These are phyloP conservation scores for Gari tellinella DNA, from an alignment of 2,888 invertebrate species.

Conservation along the genomic window DNA sequence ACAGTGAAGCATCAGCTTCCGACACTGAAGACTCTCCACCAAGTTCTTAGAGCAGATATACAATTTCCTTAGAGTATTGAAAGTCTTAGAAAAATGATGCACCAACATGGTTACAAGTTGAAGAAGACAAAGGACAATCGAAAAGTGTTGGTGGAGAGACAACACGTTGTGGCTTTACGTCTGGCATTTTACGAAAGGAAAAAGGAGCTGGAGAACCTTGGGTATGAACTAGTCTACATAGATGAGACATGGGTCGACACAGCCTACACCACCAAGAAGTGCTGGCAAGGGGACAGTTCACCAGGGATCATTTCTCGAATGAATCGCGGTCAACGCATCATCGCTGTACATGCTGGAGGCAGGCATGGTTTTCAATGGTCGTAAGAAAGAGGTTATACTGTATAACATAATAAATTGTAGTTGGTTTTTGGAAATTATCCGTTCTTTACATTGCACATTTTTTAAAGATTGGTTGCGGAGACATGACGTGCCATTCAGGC, in stretches of 20 bases:
- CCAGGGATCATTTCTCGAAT: slow-evolving; percentile 4
- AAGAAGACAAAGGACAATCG: slow-evolving; percentile 26
- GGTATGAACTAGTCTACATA: slow-evolving; percentile 20
- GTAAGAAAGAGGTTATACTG: too few species aligned
- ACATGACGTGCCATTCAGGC: not conserved
- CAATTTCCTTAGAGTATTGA: slow-evolving; percentile 10
- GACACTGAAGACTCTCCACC: not conserved
- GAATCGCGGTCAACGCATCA: slow-evolving; percentile 25
- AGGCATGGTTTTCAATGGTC: slow-evolving; percentile 11
- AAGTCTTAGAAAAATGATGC: slow-evolving; percentile 11
- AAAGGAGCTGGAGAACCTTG: slow-evolving; percentile 15
- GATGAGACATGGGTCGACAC: slow-evolving; percentile 39
- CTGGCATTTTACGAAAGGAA: slow-evolving; percentile 16
- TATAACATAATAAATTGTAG: not conserved
- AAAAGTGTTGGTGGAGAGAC: slow-evolving; percentile 22
- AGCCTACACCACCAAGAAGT: slow-evolving; percentile 29
- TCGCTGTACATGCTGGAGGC: slow-evolving; percentile 27
- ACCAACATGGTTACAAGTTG: slow-evolving; percentile 11
- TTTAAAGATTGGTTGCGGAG: slow-evolving; percentile 16
- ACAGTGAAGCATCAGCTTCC: slow-evolving; percentile 19
- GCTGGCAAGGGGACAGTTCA: slow-evolving; percentile 26
- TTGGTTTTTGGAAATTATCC: not conserved
- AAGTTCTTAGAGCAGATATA: slow-evolving; percentile 5
- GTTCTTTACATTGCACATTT: slow-evolving; percentile 2
- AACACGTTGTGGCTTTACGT: slow-evolving; percentile 5